Evolutionary conservation across 2,888 invertebrate genomes (phyloP).

Genomic region (Ichneumoninae sp.): DNA sequence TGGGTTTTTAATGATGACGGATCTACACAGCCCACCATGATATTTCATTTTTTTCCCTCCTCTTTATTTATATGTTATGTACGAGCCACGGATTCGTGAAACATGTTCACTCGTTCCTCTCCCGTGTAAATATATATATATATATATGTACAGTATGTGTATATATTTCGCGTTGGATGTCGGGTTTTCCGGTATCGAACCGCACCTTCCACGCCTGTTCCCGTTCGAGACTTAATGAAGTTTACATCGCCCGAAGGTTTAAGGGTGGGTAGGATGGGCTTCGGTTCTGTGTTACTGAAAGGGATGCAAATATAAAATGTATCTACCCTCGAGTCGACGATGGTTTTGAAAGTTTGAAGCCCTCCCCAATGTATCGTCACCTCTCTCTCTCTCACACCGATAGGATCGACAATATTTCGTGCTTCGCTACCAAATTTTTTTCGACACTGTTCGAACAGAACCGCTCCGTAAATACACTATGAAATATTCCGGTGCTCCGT

Average conservation of each 20-base stretch:
- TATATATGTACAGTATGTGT: background rate
- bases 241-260: slow-evolving; percentile 58
- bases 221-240: slow-evolving; percentile 59
- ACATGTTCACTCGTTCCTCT: slow-evolving; percentile 4
- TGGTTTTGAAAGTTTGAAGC: slow-evolving; percentile 51
- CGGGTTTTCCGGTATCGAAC: slow-evolving; percentile 29
- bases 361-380: slow-evolving; percentile 41
- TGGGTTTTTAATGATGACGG: slow-evolving; percentile 48
- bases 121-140: background rate
- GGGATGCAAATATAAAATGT: slow-evolving; percentile 67
- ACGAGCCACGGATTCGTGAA: background rate
- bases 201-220: slow-evolving; percentile 20
- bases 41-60: slow-evolving; percentile 6
- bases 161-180: slow-evolving; percentile 1
- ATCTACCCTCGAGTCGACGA: slow-evolving; percentile 49
- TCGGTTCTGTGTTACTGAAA: slow-evolving; percentile 49
- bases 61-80: slow-evolving; percentile 21
- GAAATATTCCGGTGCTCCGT: background rate
- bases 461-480: background rate
- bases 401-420: background rate
- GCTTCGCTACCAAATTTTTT: background rate
- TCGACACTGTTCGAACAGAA: background rate
- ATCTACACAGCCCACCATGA: background rate
- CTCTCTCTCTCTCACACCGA: background rate
- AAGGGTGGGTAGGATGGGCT: slow-evolving; percentile 24